Percentiles rank a stretch among this genome's conserved stretches.
phyloP scores from a whole-genome alignment of 2,797 vertebrate genomes.

The Heterohyrax brucei region DNA sequence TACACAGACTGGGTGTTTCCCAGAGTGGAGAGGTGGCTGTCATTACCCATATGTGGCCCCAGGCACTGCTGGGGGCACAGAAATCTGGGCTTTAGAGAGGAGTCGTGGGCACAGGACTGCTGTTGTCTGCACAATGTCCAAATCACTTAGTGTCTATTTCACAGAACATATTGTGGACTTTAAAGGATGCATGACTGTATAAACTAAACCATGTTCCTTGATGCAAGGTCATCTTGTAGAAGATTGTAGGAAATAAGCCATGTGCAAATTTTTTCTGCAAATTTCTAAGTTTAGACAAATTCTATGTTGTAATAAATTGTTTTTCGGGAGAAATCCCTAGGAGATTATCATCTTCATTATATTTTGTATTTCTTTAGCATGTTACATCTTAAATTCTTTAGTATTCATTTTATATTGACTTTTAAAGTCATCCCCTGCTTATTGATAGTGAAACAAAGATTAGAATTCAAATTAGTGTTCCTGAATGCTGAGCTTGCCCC shows the following conservation, averaged over 20 bases:
- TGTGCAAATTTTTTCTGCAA: background rate
- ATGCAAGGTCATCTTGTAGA: background rate
- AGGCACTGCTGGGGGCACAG: background rate
- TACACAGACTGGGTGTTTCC: background rate
- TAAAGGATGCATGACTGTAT: no score
- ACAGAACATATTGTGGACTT: no score
- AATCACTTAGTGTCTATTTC: no score
- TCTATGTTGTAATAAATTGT: conserved; percentile 17
- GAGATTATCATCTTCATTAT: background rate
- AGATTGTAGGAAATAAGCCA: conserved; percentile 28
- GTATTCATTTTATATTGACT: background rate
- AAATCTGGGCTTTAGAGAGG: background rate
- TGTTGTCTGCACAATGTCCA: no score
- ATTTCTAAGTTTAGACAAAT: conserved; percentile 5
- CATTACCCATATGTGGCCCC: conserved; percentile 85
- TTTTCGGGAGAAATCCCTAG: background rate
- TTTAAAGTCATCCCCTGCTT: background rate
- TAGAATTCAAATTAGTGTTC: background rate
- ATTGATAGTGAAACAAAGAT: background rate
- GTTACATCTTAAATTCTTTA: background rate
- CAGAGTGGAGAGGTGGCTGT: no score
- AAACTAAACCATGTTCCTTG: background rate
- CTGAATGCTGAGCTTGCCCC: background rate
- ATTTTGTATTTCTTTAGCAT: background rate
- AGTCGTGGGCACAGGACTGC: background rate